These are phyloP conservation scores for Homarus gammarus DNA, from an alignment of 2,888 invertebrate species.

Conservation along the genomic window DNA sequence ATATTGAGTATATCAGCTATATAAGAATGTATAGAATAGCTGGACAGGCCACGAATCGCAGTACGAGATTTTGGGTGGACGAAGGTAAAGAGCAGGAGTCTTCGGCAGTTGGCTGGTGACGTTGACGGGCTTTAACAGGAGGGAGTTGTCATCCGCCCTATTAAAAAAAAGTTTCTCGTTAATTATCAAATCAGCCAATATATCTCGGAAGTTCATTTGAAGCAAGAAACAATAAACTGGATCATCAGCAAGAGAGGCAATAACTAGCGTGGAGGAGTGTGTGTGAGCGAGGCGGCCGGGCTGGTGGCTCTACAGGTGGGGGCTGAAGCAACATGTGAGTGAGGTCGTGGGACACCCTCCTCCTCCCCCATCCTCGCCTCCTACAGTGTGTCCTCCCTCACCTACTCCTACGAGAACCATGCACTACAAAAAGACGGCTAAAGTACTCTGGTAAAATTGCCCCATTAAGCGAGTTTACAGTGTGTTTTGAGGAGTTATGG, in stretches of 20 bases:
- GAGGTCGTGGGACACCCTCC: too few species aligned
- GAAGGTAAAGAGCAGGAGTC: background rate
- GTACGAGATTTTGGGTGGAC: background rate
- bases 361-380: background rate
- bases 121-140: background rate
- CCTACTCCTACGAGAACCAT: too few species aligned
- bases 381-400: too few species aligned
- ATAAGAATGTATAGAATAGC: background rate
- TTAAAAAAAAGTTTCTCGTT: background rate
- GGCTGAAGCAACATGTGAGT: background rate
- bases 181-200: too few species aligned
- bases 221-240: background rate
- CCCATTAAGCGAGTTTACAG: too few species aligned
- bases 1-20: background rate
- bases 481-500: too few species aligned
- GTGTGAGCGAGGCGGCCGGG: background rate
- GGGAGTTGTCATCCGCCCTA: background rate
- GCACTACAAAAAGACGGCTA: too few species aligned
- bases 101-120: constrained; percentile 3
- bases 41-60: background rate
- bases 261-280: background rate
- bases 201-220: too few species aligned
- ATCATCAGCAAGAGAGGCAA: background rate
- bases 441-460: too few species aligned
- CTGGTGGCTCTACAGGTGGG: background rate